Percentiles rank a stretch among this genome's conserved stretches.
These are phyloP conservation scores for Lasioglossum vierecki DNA, from an alignment of 2,888 invertebrate species.

Conservation along the genomic window DNA sequence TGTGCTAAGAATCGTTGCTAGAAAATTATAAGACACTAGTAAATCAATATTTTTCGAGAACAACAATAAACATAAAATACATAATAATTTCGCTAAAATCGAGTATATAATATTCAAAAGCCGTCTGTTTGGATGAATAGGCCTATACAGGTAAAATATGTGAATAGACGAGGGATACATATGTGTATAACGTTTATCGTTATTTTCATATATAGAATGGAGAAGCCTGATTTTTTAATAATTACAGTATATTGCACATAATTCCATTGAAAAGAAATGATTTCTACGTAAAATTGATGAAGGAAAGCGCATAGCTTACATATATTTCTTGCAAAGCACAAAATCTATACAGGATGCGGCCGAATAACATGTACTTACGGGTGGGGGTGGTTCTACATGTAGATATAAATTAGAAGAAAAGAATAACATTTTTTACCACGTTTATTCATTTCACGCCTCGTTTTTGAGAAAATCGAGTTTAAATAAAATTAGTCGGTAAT, in stretches of 20 bases:
- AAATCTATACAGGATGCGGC: background rate
- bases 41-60: background rate
- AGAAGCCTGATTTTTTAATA: background rate
- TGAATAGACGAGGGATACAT: background rate
- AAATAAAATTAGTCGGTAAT: too few relatives aligned
- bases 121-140: too few relatives aligned
- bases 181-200: too few relatives aligned
- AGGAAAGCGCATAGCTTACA: slow-evolving; percentile 5
- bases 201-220: background rate
- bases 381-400: too few relatives aligned
- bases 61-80: background rate
- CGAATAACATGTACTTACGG: too few relatives aligned
- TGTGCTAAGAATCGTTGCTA: slow-evolving; percentile 93
- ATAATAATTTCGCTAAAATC: background rate
- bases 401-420: too few relatives aligned
- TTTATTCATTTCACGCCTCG: too few relatives aligned
- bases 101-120: background rate
- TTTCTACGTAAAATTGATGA: background rate
- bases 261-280: background rate
- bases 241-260: background rate
- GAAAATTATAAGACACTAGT: slow-evolving; percentile 61
- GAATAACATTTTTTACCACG: too few relatives aligned
- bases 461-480: too few relatives aligned
- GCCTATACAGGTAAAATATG: background rate
- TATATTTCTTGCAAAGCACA: background rate